A percentile compares a stretch with the other conserved stretches of the same genome.
phyloP scores from a whole-genome alignment of 2,888 invertebrate genomes.

The Smittia aterrima region DNA sequence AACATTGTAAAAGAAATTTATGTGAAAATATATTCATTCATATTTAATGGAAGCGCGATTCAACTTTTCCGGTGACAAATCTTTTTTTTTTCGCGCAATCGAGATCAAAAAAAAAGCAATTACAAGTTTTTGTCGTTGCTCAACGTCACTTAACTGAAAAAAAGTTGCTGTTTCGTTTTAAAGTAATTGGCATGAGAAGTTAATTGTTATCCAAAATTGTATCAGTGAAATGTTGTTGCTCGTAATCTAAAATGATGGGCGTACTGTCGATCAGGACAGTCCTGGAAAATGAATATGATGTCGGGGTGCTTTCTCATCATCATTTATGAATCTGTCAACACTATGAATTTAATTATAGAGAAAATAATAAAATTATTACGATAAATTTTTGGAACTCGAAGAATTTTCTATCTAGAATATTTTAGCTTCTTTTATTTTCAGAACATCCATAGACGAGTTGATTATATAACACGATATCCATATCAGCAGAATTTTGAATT shows the following conservation, averaged over 20 bases:
- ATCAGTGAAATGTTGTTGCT: not conserved
- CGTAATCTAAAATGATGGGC: not conserved
- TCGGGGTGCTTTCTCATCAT: too few relatives aligned
- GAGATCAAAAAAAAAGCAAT: not conserved
- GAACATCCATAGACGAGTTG: conserved; percentile 9
- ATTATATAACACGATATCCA: conserved; percentile 1
- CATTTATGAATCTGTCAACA: too few relatives aligned
- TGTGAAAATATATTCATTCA: conserved; percentile 11
- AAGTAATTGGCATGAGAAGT: not conserved
- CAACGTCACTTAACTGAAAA: not conserved
- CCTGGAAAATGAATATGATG: too few relatives aligned
- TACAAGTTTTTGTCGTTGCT: not conserved
- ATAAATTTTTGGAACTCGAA: too few relatives aligned
- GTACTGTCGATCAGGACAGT: too few relatives aligned
- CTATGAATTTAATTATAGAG: too few relatives aligned
- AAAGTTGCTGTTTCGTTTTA: not conserved
- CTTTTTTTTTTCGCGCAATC: not conserved
- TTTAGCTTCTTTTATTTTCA: too few relatives aligned
- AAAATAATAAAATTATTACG: too few relatives aligned
- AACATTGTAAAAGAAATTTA: not conserved
- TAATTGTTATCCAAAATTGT: not conserved
- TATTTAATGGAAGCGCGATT: conserved; percentile 2
- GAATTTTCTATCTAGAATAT: too few relatives aligned
- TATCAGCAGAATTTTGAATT: conserved; percentile 19
- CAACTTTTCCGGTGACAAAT: not conserved